Conservation (phyloP, 2,797 vertebrate species). For the Synaphobranchus kaupii region DNA sequence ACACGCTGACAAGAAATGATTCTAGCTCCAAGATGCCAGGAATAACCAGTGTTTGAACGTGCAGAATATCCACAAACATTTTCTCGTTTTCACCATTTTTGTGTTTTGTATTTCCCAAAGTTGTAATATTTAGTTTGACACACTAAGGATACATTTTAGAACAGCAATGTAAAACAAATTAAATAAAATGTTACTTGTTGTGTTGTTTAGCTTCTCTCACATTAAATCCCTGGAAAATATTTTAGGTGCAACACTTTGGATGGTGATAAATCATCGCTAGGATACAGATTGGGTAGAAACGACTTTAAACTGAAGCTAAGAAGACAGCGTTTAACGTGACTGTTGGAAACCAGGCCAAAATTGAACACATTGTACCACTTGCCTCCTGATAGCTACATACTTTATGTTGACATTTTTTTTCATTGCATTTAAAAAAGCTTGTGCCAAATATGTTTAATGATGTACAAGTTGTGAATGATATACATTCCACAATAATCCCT, state of each 20-base stretch:
- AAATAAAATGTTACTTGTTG: neutral
- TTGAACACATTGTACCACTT: neutral
- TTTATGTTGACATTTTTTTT: neutral
- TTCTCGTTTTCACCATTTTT: neutral
- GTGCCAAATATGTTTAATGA: neutral
- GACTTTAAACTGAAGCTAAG: neutral
- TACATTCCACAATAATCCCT: neutral
- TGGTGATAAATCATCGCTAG: neutral
- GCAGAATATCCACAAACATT: conserved; percentile 1
- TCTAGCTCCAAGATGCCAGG: neutral
- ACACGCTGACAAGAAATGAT: conserved; percentile 33
- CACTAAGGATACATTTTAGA: neutral
- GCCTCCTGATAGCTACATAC: neutral
- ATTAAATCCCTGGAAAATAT: neutral
- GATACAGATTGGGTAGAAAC: neutral
- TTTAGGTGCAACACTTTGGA: neutral
- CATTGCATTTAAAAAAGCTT: neutral
- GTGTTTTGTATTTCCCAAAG: neutral
- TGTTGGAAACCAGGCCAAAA: neutral
- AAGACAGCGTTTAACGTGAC: neutral
- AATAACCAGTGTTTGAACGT: conserved; percentile 16
- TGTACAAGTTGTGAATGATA: neutral
- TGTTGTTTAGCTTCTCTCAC: neutral
- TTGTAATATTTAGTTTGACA: neutral
- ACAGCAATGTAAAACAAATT: neutral